Base-by-base conservation (phyloP, 2,797 vertebrate species). In the Acanthornis magna region DNA sequence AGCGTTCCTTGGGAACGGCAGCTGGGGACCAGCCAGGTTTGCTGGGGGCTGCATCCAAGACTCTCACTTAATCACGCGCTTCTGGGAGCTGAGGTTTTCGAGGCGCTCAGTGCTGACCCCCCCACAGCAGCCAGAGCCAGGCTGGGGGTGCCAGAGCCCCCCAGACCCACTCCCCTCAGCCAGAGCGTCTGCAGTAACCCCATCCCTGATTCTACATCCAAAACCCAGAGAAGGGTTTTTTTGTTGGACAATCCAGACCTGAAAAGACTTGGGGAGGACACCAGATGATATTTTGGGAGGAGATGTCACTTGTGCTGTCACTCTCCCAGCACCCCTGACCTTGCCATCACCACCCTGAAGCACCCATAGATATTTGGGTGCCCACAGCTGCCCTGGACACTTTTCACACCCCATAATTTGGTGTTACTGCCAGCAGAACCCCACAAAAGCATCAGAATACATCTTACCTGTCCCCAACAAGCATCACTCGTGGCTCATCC, bases 391-490 rank as follows among this genome's bases (percentile, higher is more conserved):
- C 57, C 25, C 70, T 1, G 16, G 54, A 12, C 40, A 9, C 60
- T 4, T 2, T 23, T 50, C 63, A 22, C 40, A 17, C 11, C 32
- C 32, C 72, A 2, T 1, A 9, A 42, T 65, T 30, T 18, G n/a
- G n/a, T 15, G 25, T 2, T 2, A 5, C 63, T 7, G 9, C 34
- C 5, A 42, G 16, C 8, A 85, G 45, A 72, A 75, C 7, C 21
- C 32, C 38, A 32, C 57, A 80, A 34, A 40, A 57, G 1, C 42
- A 29, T 2, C 34, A 61, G 16, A 55, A 0, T 3, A 12, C 61
- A 6, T 14, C 58, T 74, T 47, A 26, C 40, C 22, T 0, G 18
- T 6, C 13, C 13, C 22, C 8, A 0, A 0, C 0, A 0, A 27
- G 9, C 21, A 10, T 10, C 2, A 0, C 11, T 7, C 0, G 0